Evolutionary conservation across 2,797 vertebrate species (phyloP), one percentile per base, ranked within the genome.

Genomic region (Sandelia bainsii): DNA sequence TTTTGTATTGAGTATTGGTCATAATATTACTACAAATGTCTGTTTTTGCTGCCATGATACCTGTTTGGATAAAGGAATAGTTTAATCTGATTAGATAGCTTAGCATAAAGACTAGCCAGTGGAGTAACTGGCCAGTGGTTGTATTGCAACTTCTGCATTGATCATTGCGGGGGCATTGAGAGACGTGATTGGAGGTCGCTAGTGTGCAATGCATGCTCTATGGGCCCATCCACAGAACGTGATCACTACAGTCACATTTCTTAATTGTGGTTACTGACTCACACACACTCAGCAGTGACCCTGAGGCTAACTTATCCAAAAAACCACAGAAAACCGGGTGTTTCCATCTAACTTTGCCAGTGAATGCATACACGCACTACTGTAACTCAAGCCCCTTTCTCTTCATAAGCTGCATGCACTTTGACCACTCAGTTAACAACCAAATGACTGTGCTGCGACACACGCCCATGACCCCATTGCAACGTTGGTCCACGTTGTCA

Each of bases 401-500:
- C 40, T 17, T 40, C 19, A 32, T 46, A 20, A 10, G 22, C 29
- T 22, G 25, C 2, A 50, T 10, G 27, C 69, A 7, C 60, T 62
- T 46, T 40, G 70, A 59, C 52, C 20, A 10, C 46, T 32, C 44
- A 9, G 61, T 56, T 57, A 49, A 46, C 34, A 72, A 77, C 63
- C 69, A 65, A 60, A 87, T 62, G 72, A 76, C 75, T 48, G 29
- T 12, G 27, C 37, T 45, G 45, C 10, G 20, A 66, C 86, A 70
- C 86, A 69, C 66, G 9, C 49, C 54, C 54, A 17, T 62, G 71
- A 80, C 81, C 80, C n/a, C 37, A 12, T 11, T 51, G 20, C 77
- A 48, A 46, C 42, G 72, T 61, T 81, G 6, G 39, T 29, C 54
- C 10, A 3, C 6, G 86, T 88, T 80, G 87, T 79, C 84, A 83